Evolutionary conservation across 2,797 vertebrate genomes (phyloP).

Genomic region (Eulemur coronatus): DNA sequence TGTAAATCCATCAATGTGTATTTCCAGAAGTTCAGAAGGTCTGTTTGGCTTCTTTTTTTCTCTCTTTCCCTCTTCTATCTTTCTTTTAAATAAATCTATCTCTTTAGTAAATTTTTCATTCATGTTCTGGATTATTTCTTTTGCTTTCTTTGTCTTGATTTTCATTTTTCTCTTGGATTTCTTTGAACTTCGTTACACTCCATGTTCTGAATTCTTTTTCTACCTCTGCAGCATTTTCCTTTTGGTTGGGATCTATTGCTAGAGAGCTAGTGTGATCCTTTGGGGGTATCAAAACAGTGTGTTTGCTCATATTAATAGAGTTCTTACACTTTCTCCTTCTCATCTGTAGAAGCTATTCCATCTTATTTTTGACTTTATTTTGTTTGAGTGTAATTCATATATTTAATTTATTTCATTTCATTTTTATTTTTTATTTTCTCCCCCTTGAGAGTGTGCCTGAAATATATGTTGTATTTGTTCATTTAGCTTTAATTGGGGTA

Average conservation of each 20-base stretch:
- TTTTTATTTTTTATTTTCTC: not conserved
- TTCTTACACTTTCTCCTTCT: not conserved
- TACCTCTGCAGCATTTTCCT: not conserved
- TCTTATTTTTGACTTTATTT: not conserved
- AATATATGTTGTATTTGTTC: not conserved
- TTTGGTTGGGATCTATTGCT: not conserved
- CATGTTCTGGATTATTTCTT: not conserved
- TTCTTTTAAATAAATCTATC: not conserved
- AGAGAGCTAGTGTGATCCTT: not conserved
- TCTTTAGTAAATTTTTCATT: not conserved
- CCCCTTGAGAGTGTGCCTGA: not conserved
- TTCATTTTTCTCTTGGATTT: not conserved
- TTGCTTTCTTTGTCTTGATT: not conserved
- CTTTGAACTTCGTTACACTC: not conserved
- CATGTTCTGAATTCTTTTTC: not conserved
- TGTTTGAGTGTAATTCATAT: not conserved
- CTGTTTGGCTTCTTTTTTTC: not conserved
- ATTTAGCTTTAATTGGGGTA: not conserved
- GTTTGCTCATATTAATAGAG: not conserved
- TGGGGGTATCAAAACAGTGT: not conserved
- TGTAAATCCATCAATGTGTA: not conserved
- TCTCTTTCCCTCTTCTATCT: too few relatives aligned
- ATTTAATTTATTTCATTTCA: not conserved
- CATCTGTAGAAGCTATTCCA: not conserved
- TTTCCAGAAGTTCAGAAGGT: not conserved